Conservation (phyloP, 2,113 vertebrate species). For the Elachura formosa region DNA sequence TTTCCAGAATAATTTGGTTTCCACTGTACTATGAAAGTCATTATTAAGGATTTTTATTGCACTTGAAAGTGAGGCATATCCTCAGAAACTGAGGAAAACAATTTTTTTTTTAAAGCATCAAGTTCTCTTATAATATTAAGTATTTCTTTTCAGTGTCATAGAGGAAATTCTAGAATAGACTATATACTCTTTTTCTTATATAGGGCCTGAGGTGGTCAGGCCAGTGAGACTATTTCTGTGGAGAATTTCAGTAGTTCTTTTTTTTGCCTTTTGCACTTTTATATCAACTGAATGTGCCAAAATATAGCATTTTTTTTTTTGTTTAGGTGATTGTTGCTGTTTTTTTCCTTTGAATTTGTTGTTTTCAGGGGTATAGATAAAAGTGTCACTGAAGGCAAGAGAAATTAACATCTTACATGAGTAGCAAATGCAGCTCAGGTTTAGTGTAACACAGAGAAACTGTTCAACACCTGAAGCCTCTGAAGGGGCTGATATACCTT, state of each 20-base stretch:
- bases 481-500: not conserved
- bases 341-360: not conserved
- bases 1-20: not conserved
- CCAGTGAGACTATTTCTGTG: not conserved
- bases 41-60: not conserved
- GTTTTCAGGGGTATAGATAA: not conserved
- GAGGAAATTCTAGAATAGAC: not conserved
- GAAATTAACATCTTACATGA: not conserved
- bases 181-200: not conserved
- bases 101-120: not conserved
- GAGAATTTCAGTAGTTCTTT: not conserved
- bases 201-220: not conserved
- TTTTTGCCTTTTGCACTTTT: not conserved
- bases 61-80: not conserved
- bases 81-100: not conserved
- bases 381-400: not conserved
- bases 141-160: not conserved
- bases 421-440: not conserved
- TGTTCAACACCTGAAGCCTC: not conserved
- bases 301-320: not conserved
- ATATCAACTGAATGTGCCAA: not conserved
- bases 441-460: not conserved
- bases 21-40: not conserved
- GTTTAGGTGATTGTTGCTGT: not conserved
- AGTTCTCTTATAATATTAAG: not conserved